These are phyloP conservation scores for Phodopus roborovskii DNA, from an alignment of 2,113 vertebrate species.

Conservation along the genomic window DNA sequence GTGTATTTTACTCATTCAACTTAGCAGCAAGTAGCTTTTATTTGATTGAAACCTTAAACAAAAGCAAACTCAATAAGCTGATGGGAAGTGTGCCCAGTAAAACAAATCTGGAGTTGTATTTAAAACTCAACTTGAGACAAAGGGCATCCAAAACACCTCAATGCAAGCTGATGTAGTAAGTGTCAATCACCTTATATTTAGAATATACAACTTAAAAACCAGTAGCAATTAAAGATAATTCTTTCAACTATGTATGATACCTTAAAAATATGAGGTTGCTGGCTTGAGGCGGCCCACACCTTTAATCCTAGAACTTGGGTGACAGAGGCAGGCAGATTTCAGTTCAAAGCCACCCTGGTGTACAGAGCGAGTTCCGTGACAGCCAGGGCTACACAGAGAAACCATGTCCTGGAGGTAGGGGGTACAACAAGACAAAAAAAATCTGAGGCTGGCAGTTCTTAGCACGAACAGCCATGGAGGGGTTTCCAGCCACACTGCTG, in stretches of 20 bases:
- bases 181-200: background rate
- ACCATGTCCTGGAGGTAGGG: too few species aligned
- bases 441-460: background rate
- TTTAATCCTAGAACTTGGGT: background rate
- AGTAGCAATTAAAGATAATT: background rate
- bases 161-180: background rate
- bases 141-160: background rate
- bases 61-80: conserved; percentile 20
- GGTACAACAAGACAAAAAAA: background rate
- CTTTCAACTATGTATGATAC: background rate
- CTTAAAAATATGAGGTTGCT: background rate
- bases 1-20: background rate
- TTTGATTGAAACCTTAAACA: conserved; percentile 1
- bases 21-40: conserved; percentile 26
- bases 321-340: background rate
- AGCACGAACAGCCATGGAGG: background rate
- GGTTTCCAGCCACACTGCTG: background rate
- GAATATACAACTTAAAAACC: background rate
- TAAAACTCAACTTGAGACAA: conserved; percentile 47
- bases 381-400: background rate
- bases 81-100: background rate
- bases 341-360: background rate
- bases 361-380: background rate
- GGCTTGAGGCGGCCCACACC: background rate
- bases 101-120: conserved; percentile 22